phyloP scores from a whole-genome alignment of 2,888 invertebrate genomes.

The Hirtodrosophila trivittata region DNA sequence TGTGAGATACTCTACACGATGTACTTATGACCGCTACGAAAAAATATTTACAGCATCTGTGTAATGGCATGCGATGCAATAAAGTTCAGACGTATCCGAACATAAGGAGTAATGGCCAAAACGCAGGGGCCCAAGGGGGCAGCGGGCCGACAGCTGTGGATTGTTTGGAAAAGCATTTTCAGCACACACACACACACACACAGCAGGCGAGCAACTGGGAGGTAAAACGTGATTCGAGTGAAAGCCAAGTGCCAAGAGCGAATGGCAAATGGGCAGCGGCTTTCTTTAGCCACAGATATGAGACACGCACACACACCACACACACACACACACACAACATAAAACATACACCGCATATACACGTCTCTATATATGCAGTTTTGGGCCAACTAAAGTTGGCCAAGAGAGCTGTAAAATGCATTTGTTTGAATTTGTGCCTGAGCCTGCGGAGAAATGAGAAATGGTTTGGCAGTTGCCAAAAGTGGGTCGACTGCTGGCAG shows the following conservation, averaged over 20 bases:
- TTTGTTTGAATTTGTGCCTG: slow-evolving; percentile 73
- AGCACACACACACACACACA: not conserved
- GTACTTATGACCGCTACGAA: slow-evolving; percentile 52
- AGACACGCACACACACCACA: slow-evolving; percentile 18
- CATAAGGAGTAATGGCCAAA: slow-evolving; percentile 30
- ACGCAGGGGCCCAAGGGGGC: slow-evolving; percentile 3
- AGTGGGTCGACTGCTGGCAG: slow-evolving; percentile 57
- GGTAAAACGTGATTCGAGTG: slow-evolving; percentile 66
- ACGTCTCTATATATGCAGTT: slow-evolving; percentile 32
- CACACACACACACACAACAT: slow-evolving; percentile 18
- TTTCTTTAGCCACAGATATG: slow-evolving; percentile 55
- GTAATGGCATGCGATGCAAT: slow-evolving; percentile 58
- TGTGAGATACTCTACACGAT: slow-evolving; percentile 19
- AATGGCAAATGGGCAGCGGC: slow-evolving; percentile 50
- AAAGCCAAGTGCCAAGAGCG: slow-evolving; percentile 71
- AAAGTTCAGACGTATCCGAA: slow-evolving; percentile 48
- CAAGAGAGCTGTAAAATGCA: slow-evolving; percentile 66
- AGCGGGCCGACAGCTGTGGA: slow-evolving; percentile 20
- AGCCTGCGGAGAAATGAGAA: slow-evolving; percentile 50
- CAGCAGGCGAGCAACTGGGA: slow-evolving; percentile 4
- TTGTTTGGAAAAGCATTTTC: slow-evolving; percentile 47
- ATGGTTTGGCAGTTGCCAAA: slow-evolving; percentile 60
- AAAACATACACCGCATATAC: slow-evolving; percentile 19
- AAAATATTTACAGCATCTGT: slow-evolving; percentile 64
- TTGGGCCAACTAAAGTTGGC: slow-evolving; percentile 57